Conservation (phyloP, 1,140 invertebrate species). For the Procambarus virginalis region DNA sequence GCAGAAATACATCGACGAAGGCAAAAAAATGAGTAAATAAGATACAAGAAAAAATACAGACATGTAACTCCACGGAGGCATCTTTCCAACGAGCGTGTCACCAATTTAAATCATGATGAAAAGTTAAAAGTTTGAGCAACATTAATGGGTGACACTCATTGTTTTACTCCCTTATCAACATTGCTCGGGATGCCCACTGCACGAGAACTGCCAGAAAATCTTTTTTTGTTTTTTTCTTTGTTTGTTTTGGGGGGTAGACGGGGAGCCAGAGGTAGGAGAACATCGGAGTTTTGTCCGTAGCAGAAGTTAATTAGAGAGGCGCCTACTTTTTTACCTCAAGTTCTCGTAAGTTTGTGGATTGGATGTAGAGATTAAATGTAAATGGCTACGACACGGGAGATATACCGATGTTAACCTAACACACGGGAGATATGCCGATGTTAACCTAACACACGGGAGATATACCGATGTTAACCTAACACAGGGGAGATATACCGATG, state of each 20-base stretch:
- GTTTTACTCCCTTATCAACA: constrained; percentile 59
- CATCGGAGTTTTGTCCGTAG: neutral
- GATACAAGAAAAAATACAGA: neutral
- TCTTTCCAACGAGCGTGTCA: constrained; percentile 56
- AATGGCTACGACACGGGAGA: neutral
- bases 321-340: neutral
- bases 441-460: too few relatives aligned
- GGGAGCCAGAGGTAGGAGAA: constrained; percentile 29
- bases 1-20: too few relatives aligned
- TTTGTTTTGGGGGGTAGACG: too few relatives aligned
- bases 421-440: too few relatives aligned
- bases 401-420: neutral
- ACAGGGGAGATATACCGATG: too few relatives aligned
- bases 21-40: neutral
- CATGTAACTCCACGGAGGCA: constrained; percentile 10
- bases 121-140: constrained; percentile 65
- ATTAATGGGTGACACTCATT: constrained; percentile 63
- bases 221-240: too few relatives aligned
- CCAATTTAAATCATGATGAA: constrained; percentile 64
- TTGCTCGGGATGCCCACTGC: constrained; percentile 28
- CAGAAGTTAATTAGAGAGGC: constrained; percentile 11
- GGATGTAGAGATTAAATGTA: constrained; percentile 43
- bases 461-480: too few relatives aligned
- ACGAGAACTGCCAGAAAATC: constrained; percentile 5
- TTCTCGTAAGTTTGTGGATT: neutral